These are phyloP conservation scores for Pterocles gutturalis DNA, from an alignment of 2,113 vertebrate genomes.

Conservation along the genomic window DNA sequence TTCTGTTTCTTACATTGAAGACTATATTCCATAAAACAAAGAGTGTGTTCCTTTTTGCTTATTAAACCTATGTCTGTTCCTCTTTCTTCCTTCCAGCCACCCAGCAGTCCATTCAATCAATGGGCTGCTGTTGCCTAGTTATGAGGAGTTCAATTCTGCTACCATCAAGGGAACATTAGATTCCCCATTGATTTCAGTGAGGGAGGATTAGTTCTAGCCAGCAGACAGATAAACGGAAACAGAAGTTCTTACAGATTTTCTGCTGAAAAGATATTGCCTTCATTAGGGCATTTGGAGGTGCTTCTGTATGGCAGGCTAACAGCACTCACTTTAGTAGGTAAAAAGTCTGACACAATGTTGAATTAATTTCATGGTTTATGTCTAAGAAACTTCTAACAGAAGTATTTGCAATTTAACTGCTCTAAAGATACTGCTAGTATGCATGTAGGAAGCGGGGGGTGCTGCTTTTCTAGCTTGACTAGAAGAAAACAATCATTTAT, in stretches of 20 bases:
- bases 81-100: background rate
- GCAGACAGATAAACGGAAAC: background rate
- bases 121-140: slow-evolving; percentile 1
- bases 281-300: background rate
- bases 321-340: background rate
- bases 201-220: background rate
- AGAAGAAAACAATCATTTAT: background rate
- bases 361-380: background rate
- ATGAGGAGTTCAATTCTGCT: background rate
- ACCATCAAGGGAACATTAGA: background rate
- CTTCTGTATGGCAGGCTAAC: background rate
- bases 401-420: background rate
- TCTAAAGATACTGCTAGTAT: background rate
- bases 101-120: slow-evolving; percentile 21
- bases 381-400: background rate
- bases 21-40: slow-evolving; percentile 34
- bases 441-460: background rate
- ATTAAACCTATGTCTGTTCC: slow-evolving; percentile 4
- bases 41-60: background rate
- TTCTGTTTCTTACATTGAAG: background rate
- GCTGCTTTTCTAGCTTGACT: background rate
- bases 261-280: background rate
- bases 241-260: background rate
- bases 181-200: background rate
- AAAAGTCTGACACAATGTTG: background rate